These are phyloP conservation scores for Dendroctonus ponderosae DNA, from an alignment of 1,140 invertebrate genomes.

Conservation along the genomic window DNA sequence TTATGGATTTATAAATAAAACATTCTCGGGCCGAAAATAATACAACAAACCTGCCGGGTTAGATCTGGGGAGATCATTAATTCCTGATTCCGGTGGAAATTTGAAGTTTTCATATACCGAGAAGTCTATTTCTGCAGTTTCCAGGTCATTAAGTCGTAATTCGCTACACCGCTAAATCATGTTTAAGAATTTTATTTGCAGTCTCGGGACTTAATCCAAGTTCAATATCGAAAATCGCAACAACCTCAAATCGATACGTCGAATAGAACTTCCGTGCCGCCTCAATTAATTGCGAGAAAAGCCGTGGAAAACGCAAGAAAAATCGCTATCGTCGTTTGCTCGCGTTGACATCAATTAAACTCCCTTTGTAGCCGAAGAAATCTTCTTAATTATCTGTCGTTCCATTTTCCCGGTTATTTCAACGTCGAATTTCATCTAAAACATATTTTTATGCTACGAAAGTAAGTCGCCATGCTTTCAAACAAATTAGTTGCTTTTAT, in stretches of 20 bases:
- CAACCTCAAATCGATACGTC: too few species aligned
- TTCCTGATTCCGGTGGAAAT: neutral
- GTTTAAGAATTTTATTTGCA: neutral
- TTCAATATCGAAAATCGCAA: neutral
- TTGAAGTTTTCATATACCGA: too few species aligned
- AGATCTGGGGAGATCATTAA: constrained; percentile 1
- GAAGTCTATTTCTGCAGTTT: too few species aligned
- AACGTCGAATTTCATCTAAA: constrained; percentile 1
- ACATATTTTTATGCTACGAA: constrained; percentile 14
- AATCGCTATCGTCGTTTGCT: constrained; percentile 4
- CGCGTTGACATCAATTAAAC: constrained; percentile 16
- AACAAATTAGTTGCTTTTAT: constrained; percentile 12
- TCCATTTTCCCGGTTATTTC: constrained; percentile 5
- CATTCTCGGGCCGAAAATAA: neutral
- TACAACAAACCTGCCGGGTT: neutral
- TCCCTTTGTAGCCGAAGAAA: constrained; percentile 15
- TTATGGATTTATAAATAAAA: constrained; percentile 11
- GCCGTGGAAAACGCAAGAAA: neutral
- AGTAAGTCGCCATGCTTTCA: constrained; percentile 10
- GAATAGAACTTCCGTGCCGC: too few species aligned
- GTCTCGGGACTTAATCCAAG: neutral
- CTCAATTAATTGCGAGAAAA: constrained; percentile 2
- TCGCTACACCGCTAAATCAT: too few species aligned
- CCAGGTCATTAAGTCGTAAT: too few species aligned
- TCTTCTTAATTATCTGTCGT: constrained; percentile 9